A percentile compares a stretch with the other conserved stretches of the same genome.
These are phyloP conservation scores for Leptatherina wallacei DNA, from an alignment of 2,797 vertebrate genomes.

Conservation along the genomic window DNA sequence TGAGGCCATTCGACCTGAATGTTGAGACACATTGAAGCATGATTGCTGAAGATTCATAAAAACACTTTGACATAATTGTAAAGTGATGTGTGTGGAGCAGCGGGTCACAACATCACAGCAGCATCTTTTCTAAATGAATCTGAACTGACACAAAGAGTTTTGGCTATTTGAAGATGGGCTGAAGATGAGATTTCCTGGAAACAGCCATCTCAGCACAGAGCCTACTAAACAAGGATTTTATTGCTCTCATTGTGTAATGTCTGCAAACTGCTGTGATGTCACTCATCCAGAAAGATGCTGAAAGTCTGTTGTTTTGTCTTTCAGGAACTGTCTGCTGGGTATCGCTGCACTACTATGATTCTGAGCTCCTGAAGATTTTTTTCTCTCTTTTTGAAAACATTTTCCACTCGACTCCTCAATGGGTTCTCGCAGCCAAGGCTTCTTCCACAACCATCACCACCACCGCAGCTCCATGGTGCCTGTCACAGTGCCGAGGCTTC, in stretches of 20 bases:
- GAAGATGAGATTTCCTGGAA: conserved; percentile 20
- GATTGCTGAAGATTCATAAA: conserved; percentile 5
- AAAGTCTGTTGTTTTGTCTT: conserved; percentile 59
- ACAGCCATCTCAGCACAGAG: conserved; percentile 5
- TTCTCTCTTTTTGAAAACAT: conserved; percentile 7
- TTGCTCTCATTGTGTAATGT: conserved; percentile 19
- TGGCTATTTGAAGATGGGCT: conserved; percentile 13
- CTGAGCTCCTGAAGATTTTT: conserved; percentile 65
- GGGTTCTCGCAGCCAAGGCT: conserved; percentile 94
- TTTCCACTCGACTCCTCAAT: conserved; percentile 75
- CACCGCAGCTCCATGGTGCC: conserved; percentile 82
- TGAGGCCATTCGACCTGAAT: conserved; percentile 36
- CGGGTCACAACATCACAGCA: conserved; percentile 13
- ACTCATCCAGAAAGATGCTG: conserved; percentile 41
- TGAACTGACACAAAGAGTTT: conserved; percentile 12
- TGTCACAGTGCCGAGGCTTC: conserved; percentile 88
- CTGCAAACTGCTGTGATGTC: conserved; percentile 30
- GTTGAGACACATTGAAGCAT: conserved; percentile 7
- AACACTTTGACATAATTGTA: conserved; percentile 4
- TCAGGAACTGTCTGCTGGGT: conserved; percentile 63
- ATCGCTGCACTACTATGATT: conserved; percentile 55
- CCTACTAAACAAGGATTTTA: conserved; percentile 8
- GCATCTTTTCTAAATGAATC: conserved; percentile 11
- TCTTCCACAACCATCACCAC: conserved; percentile 85
- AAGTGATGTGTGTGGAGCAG: conserved; percentile 6